Percentiles rank a stretch among this genome's conserved stretches.
Conservation (phyloP, 2,888 invertebrate species). For the Bembecia ichneumoniformis region DNA sequence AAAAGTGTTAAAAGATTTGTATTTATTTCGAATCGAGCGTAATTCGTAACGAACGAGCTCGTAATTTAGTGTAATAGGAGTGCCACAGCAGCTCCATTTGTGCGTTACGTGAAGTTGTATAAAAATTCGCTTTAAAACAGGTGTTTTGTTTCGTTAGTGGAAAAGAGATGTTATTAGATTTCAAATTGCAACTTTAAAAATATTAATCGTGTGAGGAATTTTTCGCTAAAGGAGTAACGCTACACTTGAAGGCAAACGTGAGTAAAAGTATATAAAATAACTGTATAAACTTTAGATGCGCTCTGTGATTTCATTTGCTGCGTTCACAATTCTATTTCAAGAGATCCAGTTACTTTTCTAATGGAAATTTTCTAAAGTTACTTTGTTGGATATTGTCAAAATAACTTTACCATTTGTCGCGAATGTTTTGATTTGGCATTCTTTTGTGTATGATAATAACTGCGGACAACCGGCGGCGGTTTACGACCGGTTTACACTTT, state of each 20-base stretch:
- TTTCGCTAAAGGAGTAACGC: constrained; percentile 16
- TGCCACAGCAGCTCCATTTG: constrained; percentile 1
- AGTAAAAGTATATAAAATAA: constrained; percentile 54
- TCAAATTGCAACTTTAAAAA: constrained; percentile 22
- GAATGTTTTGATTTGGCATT: constrained; percentile 25
- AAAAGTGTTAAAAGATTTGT: too few species aligned
- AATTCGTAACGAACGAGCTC: too few species aligned
- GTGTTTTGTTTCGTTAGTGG: constrained; percentile 30
- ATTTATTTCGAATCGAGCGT: too few species aligned
- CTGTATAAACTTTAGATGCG: constrained; percentile 30
- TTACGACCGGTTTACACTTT: constrained; percentile 19
- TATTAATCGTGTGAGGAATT: constrained; percentile 42
- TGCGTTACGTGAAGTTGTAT: constrained; percentile 36
- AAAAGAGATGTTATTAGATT: constrained; percentile 26
- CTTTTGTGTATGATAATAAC: constrained; percentile 17
- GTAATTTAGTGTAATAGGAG: constrained; percentile 7
- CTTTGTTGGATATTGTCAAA: neutral
- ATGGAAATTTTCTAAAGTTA: neutral
- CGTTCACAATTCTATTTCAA: constrained; percentile 12
- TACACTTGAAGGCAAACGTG: constrained; percentile 30
- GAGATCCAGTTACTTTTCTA: neutral
- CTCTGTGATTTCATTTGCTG: constrained; percentile 26
- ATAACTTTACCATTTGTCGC: constrained; percentile 3
- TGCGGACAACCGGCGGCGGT: constrained; percentile 11
- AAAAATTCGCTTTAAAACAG: constrained; percentile 43